Percentiles rank a stretch among this genome's conserved stretches.
Evolutionary conservation across 2,113 vertebrate genomes (phyloP).

Genomic region (Calidris pygmaea): DNA sequence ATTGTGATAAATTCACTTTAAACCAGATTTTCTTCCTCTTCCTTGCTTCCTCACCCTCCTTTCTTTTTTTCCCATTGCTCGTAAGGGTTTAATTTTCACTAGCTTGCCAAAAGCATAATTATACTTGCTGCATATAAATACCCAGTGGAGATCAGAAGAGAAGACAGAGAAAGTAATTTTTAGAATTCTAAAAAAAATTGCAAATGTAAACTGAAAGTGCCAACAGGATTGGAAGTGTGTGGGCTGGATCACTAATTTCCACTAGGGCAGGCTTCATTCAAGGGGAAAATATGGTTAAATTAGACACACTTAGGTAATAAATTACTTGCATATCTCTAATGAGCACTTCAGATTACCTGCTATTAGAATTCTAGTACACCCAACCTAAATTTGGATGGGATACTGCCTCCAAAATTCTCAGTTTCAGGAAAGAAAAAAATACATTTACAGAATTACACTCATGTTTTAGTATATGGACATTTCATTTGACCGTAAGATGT

Average conservation of each 20-base stretch:
- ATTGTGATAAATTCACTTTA: slow-evolving; percentile 61
- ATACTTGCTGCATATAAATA: slow-evolving; percentile 62
- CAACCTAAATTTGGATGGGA: slow-evolving; percentile 25
- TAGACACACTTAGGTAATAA: slow-evolving; percentile 47
- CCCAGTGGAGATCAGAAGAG: slow-evolving; percentile 25
- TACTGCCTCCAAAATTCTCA: slow-evolving; percentile 9
- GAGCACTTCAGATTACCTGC: slow-evolving; percentile 35
- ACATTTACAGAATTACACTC: slow-evolving; percentile 23
- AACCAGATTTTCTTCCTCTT: slow-evolving; percentile 47
- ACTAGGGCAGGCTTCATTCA: slow-evolving; percentile 30
- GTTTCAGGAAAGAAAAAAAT: slow-evolving; percentile 43
- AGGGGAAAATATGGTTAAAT: slow-evolving; percentile 44
- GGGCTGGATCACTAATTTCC: slow-evolving; percentile 36
- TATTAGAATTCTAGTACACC: slow-evolving; percentile 30
- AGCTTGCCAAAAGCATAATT: slow-evolving; percentile 65
- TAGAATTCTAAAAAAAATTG: slow-evolving; percentile 47
- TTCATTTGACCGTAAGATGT: slow-evolving; percentile 30
- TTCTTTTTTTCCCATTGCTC: not conserved
- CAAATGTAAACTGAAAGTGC: slow-evolving; percentile 53
- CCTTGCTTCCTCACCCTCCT: not conserved
- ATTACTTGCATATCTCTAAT: slow-evolving; percentile 46
- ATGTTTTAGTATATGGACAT: slow-evolving; percentile 1
- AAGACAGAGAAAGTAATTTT: slow-evolving; percentile 39
- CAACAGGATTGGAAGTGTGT: slow-evolving; percentile 5
- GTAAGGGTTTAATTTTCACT: slow-evolving; percentile 65